Conservation (phyloP, 1,140 invertebrate species). For the Penaeus vannamei region DNA sequence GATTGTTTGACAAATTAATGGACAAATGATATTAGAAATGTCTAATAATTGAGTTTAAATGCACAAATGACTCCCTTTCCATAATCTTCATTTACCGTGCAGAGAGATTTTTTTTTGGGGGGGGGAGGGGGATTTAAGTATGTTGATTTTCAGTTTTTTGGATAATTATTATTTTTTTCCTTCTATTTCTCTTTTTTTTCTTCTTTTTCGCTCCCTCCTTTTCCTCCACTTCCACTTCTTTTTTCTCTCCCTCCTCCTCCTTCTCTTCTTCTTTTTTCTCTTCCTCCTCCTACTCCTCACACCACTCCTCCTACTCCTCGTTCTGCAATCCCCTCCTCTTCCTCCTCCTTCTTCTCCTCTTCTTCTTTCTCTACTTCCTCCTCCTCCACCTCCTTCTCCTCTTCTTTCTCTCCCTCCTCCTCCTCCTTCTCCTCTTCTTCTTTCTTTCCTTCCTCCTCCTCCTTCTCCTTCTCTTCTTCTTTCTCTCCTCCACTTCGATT, state of each 20-base stretch:
- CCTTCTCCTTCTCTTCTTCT: not conserved
- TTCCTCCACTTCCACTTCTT: not conserved
- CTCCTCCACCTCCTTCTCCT: not conserved
- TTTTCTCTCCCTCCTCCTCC: not conserved
- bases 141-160: too few relatives aligned
- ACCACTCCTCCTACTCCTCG: not conserved
- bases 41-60: too few relatives aligned
- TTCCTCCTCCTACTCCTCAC: not conserved
- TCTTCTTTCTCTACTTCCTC: not conserved
- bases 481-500: not conserved
- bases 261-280: slow-evolving; percentile 1
- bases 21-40: too few relatives aligned
- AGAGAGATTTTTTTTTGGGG: too few relatives aligned
- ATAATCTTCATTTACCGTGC: too few relatives aligned
- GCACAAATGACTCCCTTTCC: too few relatives aligned
- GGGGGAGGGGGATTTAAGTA: too few relatives aligned
- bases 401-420: not conserved
- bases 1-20: too few relatives aligned
- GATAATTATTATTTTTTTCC: too few relatives aligned
- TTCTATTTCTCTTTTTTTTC: too few relatives aligned
- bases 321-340: not conserved
- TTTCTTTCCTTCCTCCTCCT: not conserved
- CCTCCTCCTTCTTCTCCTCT: not conserved
- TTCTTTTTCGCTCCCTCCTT: not conserved
- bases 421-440: not conserved